Evolutionary conservation across 64 coral and sea anemone genomes (phyloP), one percentile per base, ranked within the genome.

Genomic region (Porites australiensis): DNA sequence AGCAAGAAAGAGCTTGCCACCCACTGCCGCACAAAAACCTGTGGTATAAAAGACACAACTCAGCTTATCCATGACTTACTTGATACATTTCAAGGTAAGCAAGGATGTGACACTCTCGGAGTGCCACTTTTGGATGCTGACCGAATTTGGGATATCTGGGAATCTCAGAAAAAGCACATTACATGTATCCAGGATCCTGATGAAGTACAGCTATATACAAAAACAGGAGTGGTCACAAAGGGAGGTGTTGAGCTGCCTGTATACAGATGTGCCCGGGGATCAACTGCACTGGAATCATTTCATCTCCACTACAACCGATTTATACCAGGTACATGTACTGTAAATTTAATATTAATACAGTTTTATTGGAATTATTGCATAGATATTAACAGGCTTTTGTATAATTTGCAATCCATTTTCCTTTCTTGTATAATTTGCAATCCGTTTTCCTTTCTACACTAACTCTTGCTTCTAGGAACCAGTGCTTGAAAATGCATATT

Each of bases 281-380:
- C 90, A 13, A 92, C 89, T 15, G 77, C 86, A 3, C 59, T 92
- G 62, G 90, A 96, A 55, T 96, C 86, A 47, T 96, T 96, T 83
- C 90, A 92, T 14, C 70, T 84, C n/a, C 94, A 96, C 19, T n/a
- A 77, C 8, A 79, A 96, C 60, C 58, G 21, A 44, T 89, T 96
- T 27, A 96, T 92, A 37, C 89, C 89, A 87, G 77, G 94, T 83
- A 57, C 2, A 57, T 57, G 7, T 57, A 57, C 54, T 4, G 54
- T 57, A 57, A 12, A 57, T 57, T 55, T 7, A 57, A 57, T 12
- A 57, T 12, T 37, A 37, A 37, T 37, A 37, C 3, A 9, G 6
- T 9, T 57, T 7, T 57, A 57, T 12, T 7, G 12, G 3, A 57
- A 57, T 9, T 5, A 7, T 57, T 12, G 3, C 1, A 57, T 57